Evolutionary conservation across 2,797 vertebrate species (phyloP).

Genomic region (Hydrolagus colliei): DNA sequence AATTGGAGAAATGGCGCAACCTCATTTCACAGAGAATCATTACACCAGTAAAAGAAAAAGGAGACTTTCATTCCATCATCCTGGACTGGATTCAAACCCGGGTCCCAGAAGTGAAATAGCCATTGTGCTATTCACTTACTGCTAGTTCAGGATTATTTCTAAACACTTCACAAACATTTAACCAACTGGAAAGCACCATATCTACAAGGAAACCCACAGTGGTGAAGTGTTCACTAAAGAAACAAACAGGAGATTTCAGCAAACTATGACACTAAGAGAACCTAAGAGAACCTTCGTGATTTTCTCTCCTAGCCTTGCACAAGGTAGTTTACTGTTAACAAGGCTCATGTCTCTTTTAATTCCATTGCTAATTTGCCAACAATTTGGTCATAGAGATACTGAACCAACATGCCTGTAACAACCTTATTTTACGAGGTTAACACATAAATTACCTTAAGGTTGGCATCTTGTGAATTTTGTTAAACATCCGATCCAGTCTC

Average conservation of each 20-base stretch:
- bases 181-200: too few relatives aligned
- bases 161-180: neutral
- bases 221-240: neutral
- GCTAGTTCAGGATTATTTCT: neutral
- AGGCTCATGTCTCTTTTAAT: too few relatives aligned
- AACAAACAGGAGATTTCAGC: neutral
- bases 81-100: neutral
- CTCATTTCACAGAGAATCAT: neutral
- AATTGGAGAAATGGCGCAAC: neutral
- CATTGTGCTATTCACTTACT: neutral
- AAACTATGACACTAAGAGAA: neutral
- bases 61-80: neutral
- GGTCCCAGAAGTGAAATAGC: neutral
- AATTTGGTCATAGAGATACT: too few relatives aligned
- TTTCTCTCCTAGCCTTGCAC: too few relatives aligned
- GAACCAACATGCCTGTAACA: too few relatives aligned
- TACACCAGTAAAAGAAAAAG: neutral
- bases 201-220: neutral
- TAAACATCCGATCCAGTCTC: slow-evolving; percentile 98
- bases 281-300: too few relatives aligned
- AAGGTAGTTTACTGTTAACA: too few relatives aligned
- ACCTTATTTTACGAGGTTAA: neutral
- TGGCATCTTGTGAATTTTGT: slow-evolving; percentile 99
- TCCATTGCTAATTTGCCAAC: too few relatives aligned
- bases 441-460: slow-evolving; percentile 80